Evolutionary conservation across 1,140 invertebrate species (phyloP).

Genomic region (Euwallacea similis): DNA sequence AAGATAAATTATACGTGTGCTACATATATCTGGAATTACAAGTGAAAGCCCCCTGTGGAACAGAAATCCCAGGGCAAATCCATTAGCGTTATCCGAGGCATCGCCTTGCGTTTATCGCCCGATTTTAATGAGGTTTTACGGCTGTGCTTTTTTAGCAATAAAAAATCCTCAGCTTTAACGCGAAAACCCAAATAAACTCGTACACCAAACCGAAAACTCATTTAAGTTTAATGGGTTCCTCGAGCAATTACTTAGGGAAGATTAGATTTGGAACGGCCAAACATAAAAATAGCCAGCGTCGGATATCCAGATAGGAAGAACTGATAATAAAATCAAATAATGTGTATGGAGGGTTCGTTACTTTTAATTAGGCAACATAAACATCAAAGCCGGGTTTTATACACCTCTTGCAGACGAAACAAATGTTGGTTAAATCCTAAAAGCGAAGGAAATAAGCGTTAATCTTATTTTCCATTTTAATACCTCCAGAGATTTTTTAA

Average conservation of each 20-base stretch:
- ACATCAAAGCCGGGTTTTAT: background rate
- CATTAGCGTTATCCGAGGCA: constrained; percentile 27
- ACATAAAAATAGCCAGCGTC: constrained; percentile 22
- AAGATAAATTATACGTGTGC: constrained; percentile 1
- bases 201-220: constrained; percentile 32
- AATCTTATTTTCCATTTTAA: too few species aligned
- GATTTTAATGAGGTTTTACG: constrained; percentile 37
- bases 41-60: background rate
- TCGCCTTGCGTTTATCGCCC: constrained; percentile 25
- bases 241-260: constrained; percentile 28
- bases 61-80: constrained; percentile 18
- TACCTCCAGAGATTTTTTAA: too few species aligned
- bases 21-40: constrained; percentile 20
- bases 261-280: constrained; percentile 30
- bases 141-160: constrained; percentile 34
- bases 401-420: background rate
- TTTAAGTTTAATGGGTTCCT: constrained; percentile 37
- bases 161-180: constrained; percentile 22
- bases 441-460: too few species aligned
- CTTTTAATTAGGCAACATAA: constrained; percentile 2
- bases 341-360: constrained; percentile 2
- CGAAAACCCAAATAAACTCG: constrained; percentile 36
- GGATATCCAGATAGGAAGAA: constrained; percentile 16
- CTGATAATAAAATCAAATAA: constrained; percentile 25
- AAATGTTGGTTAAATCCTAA: background rate